Evolutionary conservation across 1,140 invertebrate genomes (phyloP), one percentile per base, ranked within the genome.

Genomic region (Brachionus manjavacas): DNA sequence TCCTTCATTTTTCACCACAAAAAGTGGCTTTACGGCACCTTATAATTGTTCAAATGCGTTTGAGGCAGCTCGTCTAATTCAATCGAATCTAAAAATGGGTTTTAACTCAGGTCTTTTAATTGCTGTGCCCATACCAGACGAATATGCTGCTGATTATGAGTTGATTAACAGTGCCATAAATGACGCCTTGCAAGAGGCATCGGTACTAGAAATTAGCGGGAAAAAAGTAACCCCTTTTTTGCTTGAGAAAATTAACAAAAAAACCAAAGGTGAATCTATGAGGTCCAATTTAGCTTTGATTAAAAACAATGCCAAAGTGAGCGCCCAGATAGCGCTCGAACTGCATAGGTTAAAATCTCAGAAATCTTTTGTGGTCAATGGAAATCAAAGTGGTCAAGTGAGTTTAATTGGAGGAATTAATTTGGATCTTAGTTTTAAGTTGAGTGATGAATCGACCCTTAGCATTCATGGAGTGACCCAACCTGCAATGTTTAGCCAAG

Each of bases 161-260:
- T 78, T 87, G 31, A 91, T 93, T 43, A 92, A 95, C 85, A 86
- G 87, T 20, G 93, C 93, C 12, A 95, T 98, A 86, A 86, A 92
- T 70, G 86, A 92, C 85, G 95, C 95, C 35, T 87, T 96, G n/a
- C 85, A 90, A 84, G 91, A 93, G 86, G 93, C 93, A 7, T 90
- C 92, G 66, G 85, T 88, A 6, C 89, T 90, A 85, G 91, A 91
- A n/a, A 92, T 98, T 25, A 87, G 85, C 14, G 96, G 96, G 3
- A 96, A 96, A 89, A 92, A 94, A 86, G 92, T 98, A 8, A 99
- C 97, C 0, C 97, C 97, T 1, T 99, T 94, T 89, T 90, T 99
- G 14, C 89, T 99, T 14, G 89, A 92, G 14, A 90, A 92, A 87
- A 92, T 99, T 9, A 92, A 93, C 81, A 89, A 93, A 87, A 90